These are phyloP conservation scores for Tenthredo scrophulariae DNA, from an alignment of 2,888 invertebrate genomes.

Conservation along the genomic window DNA sequence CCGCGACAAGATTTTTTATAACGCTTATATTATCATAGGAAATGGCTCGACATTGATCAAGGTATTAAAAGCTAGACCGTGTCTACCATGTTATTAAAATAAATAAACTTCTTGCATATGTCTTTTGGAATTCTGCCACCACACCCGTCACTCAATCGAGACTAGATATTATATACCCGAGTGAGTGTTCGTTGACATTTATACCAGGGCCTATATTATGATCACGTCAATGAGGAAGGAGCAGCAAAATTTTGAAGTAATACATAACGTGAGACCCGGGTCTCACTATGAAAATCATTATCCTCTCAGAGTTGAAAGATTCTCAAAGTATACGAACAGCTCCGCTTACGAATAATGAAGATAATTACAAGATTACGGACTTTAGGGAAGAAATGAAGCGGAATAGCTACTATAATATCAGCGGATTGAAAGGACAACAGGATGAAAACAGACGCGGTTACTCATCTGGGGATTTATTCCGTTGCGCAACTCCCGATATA, in stretches of 20 bases:
- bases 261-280: not conserved
- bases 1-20: not conserved
- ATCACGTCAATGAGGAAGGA: not conserved
- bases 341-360: not conserved
- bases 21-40: not conserved
- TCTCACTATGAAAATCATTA: not conserved
- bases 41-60: not conserved
- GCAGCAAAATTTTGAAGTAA: not conserved
- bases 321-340: not conserved
- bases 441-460: not conserved
- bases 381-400: not conserved
- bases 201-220: not conserved
- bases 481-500: not conserved
- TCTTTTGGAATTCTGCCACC: constrained; percentile 36
- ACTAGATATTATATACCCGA: not conserved
- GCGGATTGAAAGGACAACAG: not conserved
- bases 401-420: not conserved
- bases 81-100: not conserved
- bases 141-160: constrained; percentile 22
- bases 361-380: not conserved
- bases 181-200: not conserved
- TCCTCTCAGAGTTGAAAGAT: not conserved
- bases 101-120: not conserved
- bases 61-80: constrained; percentile 14
- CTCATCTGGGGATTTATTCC: not conserved